phyloP scores from a whole-genome alignment of 2,888 invertebrate species.

The Dysmachus trigonus region DNA sequence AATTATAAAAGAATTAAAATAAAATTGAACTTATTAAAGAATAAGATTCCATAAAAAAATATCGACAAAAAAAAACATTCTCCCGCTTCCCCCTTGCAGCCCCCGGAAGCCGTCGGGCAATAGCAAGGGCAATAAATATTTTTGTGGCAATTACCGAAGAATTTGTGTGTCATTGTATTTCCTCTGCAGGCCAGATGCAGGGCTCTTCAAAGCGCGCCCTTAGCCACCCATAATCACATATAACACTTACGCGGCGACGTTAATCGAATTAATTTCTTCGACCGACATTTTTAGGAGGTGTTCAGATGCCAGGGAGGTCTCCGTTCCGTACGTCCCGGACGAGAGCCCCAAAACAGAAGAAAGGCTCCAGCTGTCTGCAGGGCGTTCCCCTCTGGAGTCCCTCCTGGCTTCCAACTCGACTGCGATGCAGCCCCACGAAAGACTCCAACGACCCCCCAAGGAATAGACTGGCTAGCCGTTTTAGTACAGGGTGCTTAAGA shows the following conservation, averaged over 20 bases:
- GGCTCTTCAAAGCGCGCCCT: not conserved
- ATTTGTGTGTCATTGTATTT: constrained; percentile 1
- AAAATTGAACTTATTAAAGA: too few relatives aligned
- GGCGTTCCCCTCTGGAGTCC: not conserved
- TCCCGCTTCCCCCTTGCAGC: not conserved
- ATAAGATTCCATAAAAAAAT: too few relatives aligned
- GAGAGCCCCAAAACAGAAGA: not conserved
- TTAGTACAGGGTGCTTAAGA: not conserved
- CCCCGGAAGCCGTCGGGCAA: not conserved
- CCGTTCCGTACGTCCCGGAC: not conserved
- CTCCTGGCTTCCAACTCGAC: not conserved
- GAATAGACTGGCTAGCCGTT: not conserved
- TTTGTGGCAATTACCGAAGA: constrained; percentile 3
- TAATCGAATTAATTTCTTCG: constrained; percentile 27
- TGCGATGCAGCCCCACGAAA: not conserved
- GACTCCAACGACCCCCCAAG: not conserved
- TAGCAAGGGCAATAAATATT: not conserved
- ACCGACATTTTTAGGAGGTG: not conserved
- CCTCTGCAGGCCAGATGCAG: not conserved
- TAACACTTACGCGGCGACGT: constrained; percentile 28
- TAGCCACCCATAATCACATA: constrained; percentile 30
- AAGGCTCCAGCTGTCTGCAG: not conserved
- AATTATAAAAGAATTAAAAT: too few relatives aligned
- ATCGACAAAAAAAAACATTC: too few relatives aligned
- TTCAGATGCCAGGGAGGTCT: not conserved